Percentiles rank a stretch among this genome's conserved stretches.
phyloP scores from a whole-genome alignment of 2,888 invertebrate species.

The Sepioteuthis lessoniana region DNA sequence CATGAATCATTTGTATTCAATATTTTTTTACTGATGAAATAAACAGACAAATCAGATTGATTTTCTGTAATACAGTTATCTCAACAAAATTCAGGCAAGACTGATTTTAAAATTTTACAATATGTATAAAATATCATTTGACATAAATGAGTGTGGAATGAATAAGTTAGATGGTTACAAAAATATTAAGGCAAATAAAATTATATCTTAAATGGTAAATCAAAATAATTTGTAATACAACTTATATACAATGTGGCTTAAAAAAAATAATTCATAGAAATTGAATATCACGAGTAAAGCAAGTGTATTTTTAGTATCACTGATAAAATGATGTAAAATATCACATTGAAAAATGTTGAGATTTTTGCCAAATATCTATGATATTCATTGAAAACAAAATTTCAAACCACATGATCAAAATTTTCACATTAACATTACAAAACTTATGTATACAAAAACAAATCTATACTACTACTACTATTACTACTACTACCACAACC shows the following conservation, averaged over 20 bases:
- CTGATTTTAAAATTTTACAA: not conserved
- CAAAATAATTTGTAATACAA: not conserved
- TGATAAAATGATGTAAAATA: no score
- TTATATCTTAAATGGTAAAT: not conserved
- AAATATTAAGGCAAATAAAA: not conserved
- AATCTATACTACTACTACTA: not conserved
- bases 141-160: no score
- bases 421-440: not conserved
- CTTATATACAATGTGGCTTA: not conserved
- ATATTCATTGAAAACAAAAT: not conserved
- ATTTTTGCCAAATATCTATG: no score
- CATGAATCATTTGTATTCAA: not conserved
- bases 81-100: not conserved
- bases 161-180: no score
- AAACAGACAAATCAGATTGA: not conserved
- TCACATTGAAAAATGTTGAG: no score
- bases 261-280: not conserved
- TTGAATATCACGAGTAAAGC: not conserved
- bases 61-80: not conserved
- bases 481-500: not conserved
- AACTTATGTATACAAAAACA: not conserved
- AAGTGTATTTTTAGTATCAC: not conserved
- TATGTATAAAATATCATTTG: not conserved
- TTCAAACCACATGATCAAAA: not conserved
- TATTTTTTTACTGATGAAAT: not conserved